Conservation (phyloP, 2,797 vertebrate species). For the Phoebastria nigripes region DNA sequence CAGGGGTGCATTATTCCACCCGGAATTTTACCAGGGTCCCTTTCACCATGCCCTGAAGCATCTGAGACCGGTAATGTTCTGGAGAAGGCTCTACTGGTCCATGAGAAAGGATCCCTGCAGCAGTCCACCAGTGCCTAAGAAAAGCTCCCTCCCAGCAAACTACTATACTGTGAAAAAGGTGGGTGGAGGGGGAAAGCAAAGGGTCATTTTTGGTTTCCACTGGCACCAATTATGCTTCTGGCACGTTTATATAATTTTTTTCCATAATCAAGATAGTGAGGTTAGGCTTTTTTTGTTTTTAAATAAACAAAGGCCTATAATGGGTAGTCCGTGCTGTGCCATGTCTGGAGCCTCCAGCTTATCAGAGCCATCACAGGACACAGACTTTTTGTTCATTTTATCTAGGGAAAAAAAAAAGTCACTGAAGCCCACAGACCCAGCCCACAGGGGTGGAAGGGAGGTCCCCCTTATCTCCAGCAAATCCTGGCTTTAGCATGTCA, state of each 20-base stretch:
- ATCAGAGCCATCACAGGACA: neutral
- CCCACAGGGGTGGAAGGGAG: neutral
- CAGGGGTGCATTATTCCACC: neutral
- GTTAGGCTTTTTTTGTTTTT: neutral
- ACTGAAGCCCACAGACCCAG: neutral
- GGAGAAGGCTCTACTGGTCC: neutral
- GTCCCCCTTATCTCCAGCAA: neutral
- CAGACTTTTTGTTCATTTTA: neutral
- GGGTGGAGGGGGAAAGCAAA: conserved; percentile 25
- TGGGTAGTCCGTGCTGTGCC: neutral
- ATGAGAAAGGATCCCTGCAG: neutral
- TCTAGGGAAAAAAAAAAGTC: neutral
- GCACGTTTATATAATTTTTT: neutral
- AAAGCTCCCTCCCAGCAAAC: neutral
- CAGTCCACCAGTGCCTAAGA: neutral
- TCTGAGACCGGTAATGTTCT: neutral
- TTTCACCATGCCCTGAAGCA: neutral
- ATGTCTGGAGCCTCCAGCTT: conserved; percentile 14
- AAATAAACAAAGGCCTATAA: conserved; percentile 17
- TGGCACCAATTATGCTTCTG: neutral
- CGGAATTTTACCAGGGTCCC: neutral
- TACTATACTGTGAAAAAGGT: neutral
- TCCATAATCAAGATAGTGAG: conserved; percentile 24
- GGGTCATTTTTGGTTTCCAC: conserved; percentile 39
- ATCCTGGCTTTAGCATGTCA: neutral